phyloP scores from a whole-genome alignment of 1,140 invertebrate genomes.

The Marisa cornuarietis region DNA sequence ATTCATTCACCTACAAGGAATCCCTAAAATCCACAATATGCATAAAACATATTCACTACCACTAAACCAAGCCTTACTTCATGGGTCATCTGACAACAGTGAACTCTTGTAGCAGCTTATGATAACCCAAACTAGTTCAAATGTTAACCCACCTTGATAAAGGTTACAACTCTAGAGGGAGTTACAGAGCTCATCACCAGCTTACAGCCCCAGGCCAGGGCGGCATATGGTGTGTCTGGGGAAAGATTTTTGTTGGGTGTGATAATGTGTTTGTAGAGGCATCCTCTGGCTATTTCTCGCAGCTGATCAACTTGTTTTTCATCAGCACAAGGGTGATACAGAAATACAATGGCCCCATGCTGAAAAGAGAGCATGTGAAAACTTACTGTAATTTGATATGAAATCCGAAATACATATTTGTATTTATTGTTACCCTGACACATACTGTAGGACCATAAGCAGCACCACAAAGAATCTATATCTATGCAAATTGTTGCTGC shows the following conservation, averaged over 20 bases:
- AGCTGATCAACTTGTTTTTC: slow-evolving; percentile 72
- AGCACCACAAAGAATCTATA: too few relatives aligned
- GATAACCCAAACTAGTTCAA: neutral
- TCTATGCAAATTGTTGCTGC: too few relatives aligned
- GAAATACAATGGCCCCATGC: slow-evolving; percentile 85
- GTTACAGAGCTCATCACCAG: slow-evolving; percentile 33
- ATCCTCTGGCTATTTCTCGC: slow-evolving; percentile 74
- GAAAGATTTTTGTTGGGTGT: slow-evolving; percentile 73
- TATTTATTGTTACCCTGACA: too few relatives aligned
- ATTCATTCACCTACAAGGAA: neutral
- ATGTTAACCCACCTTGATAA: slow-evolving; percentile 35
- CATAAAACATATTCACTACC: neutral
- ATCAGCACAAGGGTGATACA: slow-evolving; percentile 89
- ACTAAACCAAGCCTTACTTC: neutral
- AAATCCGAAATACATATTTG: too few relatives aligned
- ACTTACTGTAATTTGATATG: too few relatives aligned
- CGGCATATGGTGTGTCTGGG: slow-evolving; percentile 34
- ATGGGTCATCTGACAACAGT: too few relatives aligned
- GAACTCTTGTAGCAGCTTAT: neutral
- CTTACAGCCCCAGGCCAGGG: slow-evolving; percentile 41
- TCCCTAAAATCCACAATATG: neutral
- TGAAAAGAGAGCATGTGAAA: slow-evolving; percentile 48
- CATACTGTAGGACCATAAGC: too few relatives aligned
- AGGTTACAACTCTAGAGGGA: slow-evolving; percentile 8
- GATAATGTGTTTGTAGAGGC: slow-evolving; percentile 83